phyloP scores from a whole-genome alignment of 23 tunicate species.

The Trididemnum nubilum region DNA sequence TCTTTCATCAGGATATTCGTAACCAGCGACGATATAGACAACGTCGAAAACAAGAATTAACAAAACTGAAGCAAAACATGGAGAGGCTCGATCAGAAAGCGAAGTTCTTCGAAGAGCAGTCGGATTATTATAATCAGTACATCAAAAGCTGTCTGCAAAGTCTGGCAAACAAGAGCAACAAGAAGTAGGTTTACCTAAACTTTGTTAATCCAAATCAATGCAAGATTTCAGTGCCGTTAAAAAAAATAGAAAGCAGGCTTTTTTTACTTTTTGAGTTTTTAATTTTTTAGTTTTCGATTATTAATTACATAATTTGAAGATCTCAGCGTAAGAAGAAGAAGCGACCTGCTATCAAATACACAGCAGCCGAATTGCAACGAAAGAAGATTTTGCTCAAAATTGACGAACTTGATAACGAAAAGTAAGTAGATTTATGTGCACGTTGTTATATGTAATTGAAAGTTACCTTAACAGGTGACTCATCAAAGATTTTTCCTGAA shows the following conservation, averaged over 20 bases:
- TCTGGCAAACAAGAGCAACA: slow-evolving; percentile 84
- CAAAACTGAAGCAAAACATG: slow-evolving; percentile 82
- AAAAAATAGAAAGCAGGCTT: background rate
- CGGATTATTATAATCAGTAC: slow-evolving; percentile 97
- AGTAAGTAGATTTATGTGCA: slow-evolving; percentile 47
- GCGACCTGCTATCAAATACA: slow-evolving; percentile 76
- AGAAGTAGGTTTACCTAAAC: slow-evolving; percentile 34
- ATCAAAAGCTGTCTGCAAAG: slow-evolving; percentile 98
- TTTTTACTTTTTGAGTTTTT: no score
- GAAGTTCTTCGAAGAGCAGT: slow-evolving; percentile 95
- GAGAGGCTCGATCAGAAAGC: slow-evolving; percentile 78
- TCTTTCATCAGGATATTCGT: slow-evolving; percentile 74
- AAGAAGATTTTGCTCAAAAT: slow-evolving; percentile 88
- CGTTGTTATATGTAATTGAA: background rate
- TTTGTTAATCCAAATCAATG: background rate
- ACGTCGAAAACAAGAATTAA: slow-evolving; percentile 86
- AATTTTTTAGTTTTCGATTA: no score
- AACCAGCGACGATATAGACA: slow-evolving; percentile 90
- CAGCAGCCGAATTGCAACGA: slow-evolving; percentile 86
- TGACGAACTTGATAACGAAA: slow-evolving; percentile 62
- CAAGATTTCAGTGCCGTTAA: slow-evolving; percentile 9
- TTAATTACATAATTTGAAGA: no score
- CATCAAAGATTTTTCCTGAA: no score
- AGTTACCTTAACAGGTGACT: no score
- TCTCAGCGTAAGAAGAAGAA: slow-evolving; percentile 75